These are phyloP conservation scores for Zootermopsis nevadensis DNA, from an alignment of 2,888 invertebrate genomes.

Conservation along the genomic window DNA sequence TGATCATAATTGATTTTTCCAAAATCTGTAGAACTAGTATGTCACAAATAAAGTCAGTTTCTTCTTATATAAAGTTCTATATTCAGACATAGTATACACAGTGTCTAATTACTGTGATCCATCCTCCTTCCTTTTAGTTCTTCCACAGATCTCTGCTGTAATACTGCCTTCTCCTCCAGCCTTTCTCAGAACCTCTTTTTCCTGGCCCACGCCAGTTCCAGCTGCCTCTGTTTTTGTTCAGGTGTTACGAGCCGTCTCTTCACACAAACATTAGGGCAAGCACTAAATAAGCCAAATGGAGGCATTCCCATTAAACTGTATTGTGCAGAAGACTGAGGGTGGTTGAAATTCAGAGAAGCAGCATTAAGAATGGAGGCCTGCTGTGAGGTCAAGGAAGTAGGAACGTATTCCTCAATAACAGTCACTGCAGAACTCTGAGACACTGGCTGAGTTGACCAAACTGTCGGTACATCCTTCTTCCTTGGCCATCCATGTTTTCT, in stretches of 20 bases:
- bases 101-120: neutral
- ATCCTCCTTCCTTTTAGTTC: neutral
- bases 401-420: neutral
- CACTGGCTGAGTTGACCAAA: neutral
- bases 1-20: no score
- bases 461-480: neutral
- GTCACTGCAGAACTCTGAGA: neutral
- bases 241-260: constrained; percentile 16
- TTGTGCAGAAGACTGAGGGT: neutral
- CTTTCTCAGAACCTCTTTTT: neutral
- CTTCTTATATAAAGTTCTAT: no score
- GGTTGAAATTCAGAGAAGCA: neutral
- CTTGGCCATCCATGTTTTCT: neutral
- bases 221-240: constrained; percentile 2
- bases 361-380: neutral
- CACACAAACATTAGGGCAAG: neutral
- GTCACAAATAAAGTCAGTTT: no score
- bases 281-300: neutral
- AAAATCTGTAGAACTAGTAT: no score
- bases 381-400: neutral
- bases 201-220: neutral
- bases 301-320: neutral
- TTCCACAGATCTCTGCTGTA: neutral
- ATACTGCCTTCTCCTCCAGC: neutral
- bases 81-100: no score